These are phyloP conservation scores for Hydrophis major DNA, from an alignment of 2,797 vertebrate species.

Conservation along the genomic window DNA sequence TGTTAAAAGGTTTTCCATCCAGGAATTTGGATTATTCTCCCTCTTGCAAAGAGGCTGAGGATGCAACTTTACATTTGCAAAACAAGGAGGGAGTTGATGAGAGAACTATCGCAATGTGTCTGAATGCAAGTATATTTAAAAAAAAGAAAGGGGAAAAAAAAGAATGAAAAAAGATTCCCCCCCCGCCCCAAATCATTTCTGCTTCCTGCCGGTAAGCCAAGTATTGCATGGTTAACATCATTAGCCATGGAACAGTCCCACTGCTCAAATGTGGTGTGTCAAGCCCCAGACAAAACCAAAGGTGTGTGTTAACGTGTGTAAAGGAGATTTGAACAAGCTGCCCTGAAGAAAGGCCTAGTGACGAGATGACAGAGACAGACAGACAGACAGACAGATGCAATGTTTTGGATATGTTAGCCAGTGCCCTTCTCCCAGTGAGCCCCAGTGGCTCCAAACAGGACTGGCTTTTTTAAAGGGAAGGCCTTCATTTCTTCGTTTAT, in stretches of 20 bases:
- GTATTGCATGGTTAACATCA: conserved; percentile 80
- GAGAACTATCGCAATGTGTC: background rate
- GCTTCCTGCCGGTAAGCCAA: conserved; percentile 50
- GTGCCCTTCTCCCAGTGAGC: conserved; percentile 91
- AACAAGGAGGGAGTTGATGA: conserved; percentile 57
- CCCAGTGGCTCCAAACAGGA: conserved; percentile 93
- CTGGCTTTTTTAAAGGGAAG: conserved; percentile 98
- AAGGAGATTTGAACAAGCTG: conserved; percentile 76
- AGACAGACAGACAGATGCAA: conserved; percentile 74
- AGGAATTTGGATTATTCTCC: conserved; percentile 47
- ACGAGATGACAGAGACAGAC: conserved; percentile 74
- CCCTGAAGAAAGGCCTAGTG: conserved; percentile 83
- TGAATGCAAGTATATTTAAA: background rate
- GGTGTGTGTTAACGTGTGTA: conserved; percentile 67
- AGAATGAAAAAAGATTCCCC: background rate
- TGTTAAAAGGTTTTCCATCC: conserved; percentile 53
- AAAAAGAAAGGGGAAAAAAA: background rate
- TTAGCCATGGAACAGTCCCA: conserved; percentile 55
- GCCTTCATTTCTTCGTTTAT: conserved; percentile 99
- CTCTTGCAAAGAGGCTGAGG: conserved; percentile 64
- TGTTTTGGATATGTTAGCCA: conserved; percentile 86
- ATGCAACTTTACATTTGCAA: conserved; percentile 71
- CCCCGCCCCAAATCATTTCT: fast-evolving
- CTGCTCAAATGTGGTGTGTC: conserved; percentile 66
- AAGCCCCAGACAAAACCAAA: conserved; percentile 66